Base-by-base conservation (phyloP, 2,113 vertebrate genomes). In the Colinus virginianus region DNA sequence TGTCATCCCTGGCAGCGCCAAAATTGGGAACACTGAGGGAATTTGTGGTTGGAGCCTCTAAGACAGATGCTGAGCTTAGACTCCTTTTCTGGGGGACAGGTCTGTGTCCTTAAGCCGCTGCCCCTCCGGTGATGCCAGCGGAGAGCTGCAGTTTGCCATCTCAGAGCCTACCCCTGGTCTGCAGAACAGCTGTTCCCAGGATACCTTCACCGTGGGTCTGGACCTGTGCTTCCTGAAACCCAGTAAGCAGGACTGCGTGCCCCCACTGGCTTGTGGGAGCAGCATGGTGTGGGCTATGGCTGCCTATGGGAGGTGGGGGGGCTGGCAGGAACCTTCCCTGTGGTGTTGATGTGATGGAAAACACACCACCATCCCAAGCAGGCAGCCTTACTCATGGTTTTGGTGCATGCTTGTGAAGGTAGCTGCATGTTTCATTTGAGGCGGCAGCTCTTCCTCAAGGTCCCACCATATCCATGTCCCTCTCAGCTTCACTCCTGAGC, bases 121-220 rank as follows among this genome's bases (percentile, higher is more conserved):
- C 3, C 6, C 53, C 11, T 6, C 36, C 1, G 8, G 72, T 43
- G 63, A 5, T 13, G 59, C 38, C 51, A 64, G 43, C 13, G 2
- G 83, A 66, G 49, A 66, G 36, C 68, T 94, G 49, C 64, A 63
- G 17, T 91, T 89, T 61, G 84, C 46, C 1, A 0, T 95, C 55
- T 90, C 32, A 0, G 77, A 90, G 21, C 89, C 92, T 16, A 95
- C 88, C 4, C 93, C 90, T 1, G 66, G 96, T 5, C 63, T 55
- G 36, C 45, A 40, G 67, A 97, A 96, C 82, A 87, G 76, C 30
- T 94, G 93, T 36, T 90, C 94, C 19, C 81, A 28, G 43, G 32
- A 71, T 0, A 0, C 83, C 51, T 80, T 92, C 0, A 4, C 80
- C 0, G 40, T 85, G 42, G 59, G 87, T 19, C 68, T 96, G 16